Evolutionary conservation across 2,113 vertebrate species (phyloP), one percentile per base, ranked within the genome.

Genomic region (Hemibates koningsi): DNA sequence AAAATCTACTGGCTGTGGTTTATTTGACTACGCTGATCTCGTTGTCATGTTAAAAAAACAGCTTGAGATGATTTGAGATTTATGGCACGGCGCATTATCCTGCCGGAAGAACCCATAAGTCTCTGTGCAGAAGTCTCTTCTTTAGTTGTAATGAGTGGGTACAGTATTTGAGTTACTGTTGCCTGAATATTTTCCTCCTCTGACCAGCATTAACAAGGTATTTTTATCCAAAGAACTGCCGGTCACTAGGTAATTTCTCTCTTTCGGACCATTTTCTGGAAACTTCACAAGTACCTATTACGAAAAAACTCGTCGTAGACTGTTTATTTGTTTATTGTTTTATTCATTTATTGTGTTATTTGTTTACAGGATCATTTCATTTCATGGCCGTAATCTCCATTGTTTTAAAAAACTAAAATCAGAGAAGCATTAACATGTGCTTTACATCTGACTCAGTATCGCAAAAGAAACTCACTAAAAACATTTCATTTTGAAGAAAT

Each of bases 281-380:
- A 63, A 63, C 29, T 63, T 63, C 59, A 63, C 16, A 63, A 34
- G 34, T 63, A 19, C 59, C 6, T 63, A 0, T 61, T 4, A 17
- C 0, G 14, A 34, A 61, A 61, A 61, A 61, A 61, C 9, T 66
- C 1, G 0, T 38, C 10, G 2, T 36, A 0, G 29, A 34, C 29
- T 19, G 57, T 4, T 61, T 63, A 63, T 63, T 63, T 63, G 9
- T 36, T 63, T n/a, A 63, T 36, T 36, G 1, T 5, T 63, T 12
- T 63, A 63, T 63, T 66, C 4, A 2, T 38, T n/a, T 66, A n/a
- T 38, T 66, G 34, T 66, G 19, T n/a, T 43, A 17, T 50, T 50
- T 29, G 43, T 76, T 76, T 76, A 32, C 8, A 32, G 43, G 43
- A 0, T 8, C 4, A 1, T 76, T 48, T 76, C 50, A 76, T 76